Conservation (phyloP, 1,140 invertebrate species). For the Lordiphosa clarofinis region DNA sequence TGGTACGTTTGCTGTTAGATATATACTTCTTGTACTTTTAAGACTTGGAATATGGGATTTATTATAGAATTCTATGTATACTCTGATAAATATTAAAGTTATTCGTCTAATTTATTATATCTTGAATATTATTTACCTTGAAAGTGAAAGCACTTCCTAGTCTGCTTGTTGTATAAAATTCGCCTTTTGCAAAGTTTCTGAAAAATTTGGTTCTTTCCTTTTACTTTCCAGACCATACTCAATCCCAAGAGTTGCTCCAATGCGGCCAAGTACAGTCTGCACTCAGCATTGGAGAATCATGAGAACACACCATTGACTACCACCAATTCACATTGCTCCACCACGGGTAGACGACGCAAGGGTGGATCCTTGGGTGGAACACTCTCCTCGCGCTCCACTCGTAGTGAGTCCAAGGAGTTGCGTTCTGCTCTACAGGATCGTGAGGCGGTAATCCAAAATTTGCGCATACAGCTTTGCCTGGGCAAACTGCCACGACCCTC, state of each 20-base stretch:
- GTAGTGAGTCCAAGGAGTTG: conserved; percentile 84
- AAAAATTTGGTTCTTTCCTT: background rate
- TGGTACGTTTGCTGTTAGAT: too few relatives aligned
- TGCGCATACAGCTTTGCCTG: conserved; percentile 80
- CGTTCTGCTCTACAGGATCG: conserved; percentile 88
- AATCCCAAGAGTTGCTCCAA: conserved; percentile 71
- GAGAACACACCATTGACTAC: conserved; percentile 32
- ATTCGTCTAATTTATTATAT: too few relatives aligned
- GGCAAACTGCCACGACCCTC: conserved; percentile 78
- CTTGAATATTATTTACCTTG: too few relatives aligned
- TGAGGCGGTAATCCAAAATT: conserved; percentile 89
- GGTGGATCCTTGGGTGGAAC: conserved; percentile 76
- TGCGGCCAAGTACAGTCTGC: conserved; percentile 66
- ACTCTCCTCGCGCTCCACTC: conserved; percentile 71
- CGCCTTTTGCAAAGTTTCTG: background rate
- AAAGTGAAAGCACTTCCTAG: too few relatives aligned
- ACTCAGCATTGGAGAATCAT: conserved; percentile 40
- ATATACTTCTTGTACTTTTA: too few relatives aligned
- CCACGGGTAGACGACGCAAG: conserved; percentile 82
- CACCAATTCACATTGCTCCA: conserved; percentile 80
- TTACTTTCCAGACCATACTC: conserved; percentile 61
- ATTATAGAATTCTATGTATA: too few relatives aligned
- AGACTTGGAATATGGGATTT: too few relatives aligned
- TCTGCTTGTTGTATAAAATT: too few relatives aligned
- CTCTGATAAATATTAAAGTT: too few relatives aligned